A percentile compares a stretch with the other conserved stretches of the same genome.
These are phyloP conservation scores for Tricholauxania praeusta DNA, from an alignment of 2,888 invertebrate genomes.

Conservation along the genomic window DNA sequence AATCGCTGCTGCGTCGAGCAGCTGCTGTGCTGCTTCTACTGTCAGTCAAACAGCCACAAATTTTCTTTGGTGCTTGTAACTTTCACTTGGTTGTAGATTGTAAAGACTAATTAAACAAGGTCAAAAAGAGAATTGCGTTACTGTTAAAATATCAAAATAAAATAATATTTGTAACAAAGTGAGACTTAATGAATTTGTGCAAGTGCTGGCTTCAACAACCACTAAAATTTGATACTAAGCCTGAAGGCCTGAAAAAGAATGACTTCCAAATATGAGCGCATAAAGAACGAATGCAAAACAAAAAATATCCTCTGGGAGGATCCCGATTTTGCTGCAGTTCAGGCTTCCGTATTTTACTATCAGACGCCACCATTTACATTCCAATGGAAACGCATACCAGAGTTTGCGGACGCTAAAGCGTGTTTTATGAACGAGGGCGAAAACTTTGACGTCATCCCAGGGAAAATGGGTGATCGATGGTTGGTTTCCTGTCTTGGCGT, in stretches of 20 bases:
- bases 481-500: constrained; percentile 89
- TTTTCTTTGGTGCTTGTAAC: constrained; percentile 28
- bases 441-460: constrained; percentile 85
- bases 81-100: constrained; percentile 43
- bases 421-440: constrained; percentile 70
- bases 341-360: constrained; percentile 91
- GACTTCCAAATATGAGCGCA: constrained; percentile 78
- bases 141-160: neutral
- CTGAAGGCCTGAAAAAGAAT: constrained; percentile 49
- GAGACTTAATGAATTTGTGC: constrained; percentile 25
- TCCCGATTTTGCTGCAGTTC: constrained; percentile 90
- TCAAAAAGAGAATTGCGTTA: constrained; percentile 27
- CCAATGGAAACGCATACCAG: constrained; percentile 88
- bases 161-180: neutral
- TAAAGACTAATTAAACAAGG: constrained; percentile 24
- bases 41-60: too few relatives aligned
- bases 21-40: too few relatives aligned
- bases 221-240: neutral
- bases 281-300: constrained; percentile 83
- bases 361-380: constrained; percentile 95
- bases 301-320: constrained; percentile 89
- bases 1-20: too few relatives aligned
- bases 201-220: neutral
- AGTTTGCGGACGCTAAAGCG: constrained; percentile 71
- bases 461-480: constrained; percentile 94